Base-by-base conservation (phyloP, 2,888 invertebrate genomes). In the Lutraria lutraria region DNA sequence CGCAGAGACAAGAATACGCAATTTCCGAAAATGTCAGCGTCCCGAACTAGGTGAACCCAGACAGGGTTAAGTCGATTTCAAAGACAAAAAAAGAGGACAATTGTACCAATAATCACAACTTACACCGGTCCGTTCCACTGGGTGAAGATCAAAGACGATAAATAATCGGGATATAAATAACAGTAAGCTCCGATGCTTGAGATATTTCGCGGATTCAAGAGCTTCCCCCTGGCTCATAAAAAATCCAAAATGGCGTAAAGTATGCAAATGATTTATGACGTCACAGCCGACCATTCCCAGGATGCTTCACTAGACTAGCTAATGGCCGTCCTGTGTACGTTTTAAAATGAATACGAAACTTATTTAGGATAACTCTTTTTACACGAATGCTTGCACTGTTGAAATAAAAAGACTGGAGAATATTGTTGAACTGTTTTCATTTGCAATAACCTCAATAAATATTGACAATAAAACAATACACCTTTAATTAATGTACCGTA, bases 41-140 rank as follows among this genome's bases (percentile, higher is more conserved):
- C 76, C 76, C 76, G 76, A 25, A 76, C 76, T 76, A 76, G 76
- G 76, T 76, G 76, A 76, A 76, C 76, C 76, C 76, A 76, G 76
- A 76, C 76, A 76, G 76, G 31, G 85, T 76, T 85, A 79, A 31
- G 76, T 76, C 34, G 16, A 25, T 16, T 76, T 76, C 85, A 68
- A 76, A 68, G 15, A 25, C 85, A 85, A 76, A 85, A n/a, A 76
- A n/a, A 29, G 68, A 72, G 15, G 25, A 0, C 3, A 53, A 79
- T 60, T 52, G 84, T 76, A 43, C 54, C n/a, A 86, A 31, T 85
- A 86, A 81, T 43, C 16, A 81, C 60, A 92, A 96, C 96, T 96
- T 94, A 96, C 96, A 95, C 94, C 93, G 95, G 96, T 94, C 95
- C 96, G 96, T 95, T 95, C 96, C 90, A 89, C 84, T 95, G 96